Evolutionary conservation across 2,113 vertebrate genomes (phyloP).

Genomic region (Alectura lathami): DNA sequence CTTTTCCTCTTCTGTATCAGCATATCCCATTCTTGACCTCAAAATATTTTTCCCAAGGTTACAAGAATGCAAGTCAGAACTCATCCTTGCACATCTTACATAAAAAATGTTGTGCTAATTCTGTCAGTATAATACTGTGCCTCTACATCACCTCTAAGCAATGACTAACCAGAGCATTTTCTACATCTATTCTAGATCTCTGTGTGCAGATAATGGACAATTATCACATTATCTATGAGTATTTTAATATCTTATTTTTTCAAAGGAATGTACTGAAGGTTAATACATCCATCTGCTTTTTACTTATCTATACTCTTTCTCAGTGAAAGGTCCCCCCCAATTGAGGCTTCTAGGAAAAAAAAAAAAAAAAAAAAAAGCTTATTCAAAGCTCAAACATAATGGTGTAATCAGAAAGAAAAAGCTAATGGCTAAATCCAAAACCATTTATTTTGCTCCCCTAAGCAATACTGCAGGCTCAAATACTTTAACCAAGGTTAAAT

Average conservation of each 20-base stretch:
- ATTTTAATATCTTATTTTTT: background rate
- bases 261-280: background rate
- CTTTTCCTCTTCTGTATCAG: background rate
- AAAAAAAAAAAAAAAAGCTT: background rate
- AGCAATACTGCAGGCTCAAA: slow-evolving; percentile 27
- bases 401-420: slow-evolving; percentile 39
- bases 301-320: background rate
- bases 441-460: slow-evolving; percentile 22
- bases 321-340: background rate
- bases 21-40: background rate
- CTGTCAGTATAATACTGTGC: background rate
- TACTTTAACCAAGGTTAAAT: slow-evolving; percentile 56
- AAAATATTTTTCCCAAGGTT: background rate
- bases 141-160: background rate
- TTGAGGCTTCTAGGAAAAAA: background rate
- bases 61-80: background rate
- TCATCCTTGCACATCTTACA: background rate
- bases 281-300: background rate
- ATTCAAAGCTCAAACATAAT: slow-evolving; percentile 28
- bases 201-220: background rate
- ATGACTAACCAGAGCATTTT: background rate
- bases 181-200: background rate
- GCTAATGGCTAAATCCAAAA: slow-evolving; percentile 24
- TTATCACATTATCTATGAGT: background rate
- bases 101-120: background rate